phyloP scores from a whole-genome alignment of 37 sponge, comb jelly and placozoan genomes.

The Mnemiopsis leidyi region DNA sequence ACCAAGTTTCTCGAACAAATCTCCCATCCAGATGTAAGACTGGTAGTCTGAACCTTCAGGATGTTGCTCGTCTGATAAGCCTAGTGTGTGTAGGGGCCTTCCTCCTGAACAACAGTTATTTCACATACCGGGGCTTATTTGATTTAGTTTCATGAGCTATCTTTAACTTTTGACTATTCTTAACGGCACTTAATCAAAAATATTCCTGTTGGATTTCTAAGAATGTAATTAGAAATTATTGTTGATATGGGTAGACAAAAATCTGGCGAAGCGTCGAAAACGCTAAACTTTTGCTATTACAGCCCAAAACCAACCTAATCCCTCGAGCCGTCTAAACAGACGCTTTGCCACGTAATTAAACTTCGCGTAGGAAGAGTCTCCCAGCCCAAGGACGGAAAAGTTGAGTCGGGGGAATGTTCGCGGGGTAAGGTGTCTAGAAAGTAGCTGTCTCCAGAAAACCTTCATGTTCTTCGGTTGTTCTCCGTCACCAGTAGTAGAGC shows the following conservation, averaged over 20 bases:
- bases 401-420: conserved; percentile 71
- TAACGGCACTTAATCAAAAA: too few relatives aligned
- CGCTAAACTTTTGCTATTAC: too few relatives aligned
- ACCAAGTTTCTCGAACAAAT: background rate
- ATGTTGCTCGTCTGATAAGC: conserved; percentile 94
- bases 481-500: conserved; percentile 96
- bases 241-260: too few relatives aligned
- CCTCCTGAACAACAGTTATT: too few relatives aligned
- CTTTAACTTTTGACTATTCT: too few relatives aligned
- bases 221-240: too few relatives aligned
- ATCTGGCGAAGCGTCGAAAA: too few relatives aligned
- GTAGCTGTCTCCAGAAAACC: conserved; percentile 83
- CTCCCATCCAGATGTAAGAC: conserved; percentile 34
- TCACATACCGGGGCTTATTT: too few relatives aligned
- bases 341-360: conserved; percentile 96
- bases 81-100: conserved; percentile 56
- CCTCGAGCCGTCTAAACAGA: conserved; percentile 76
- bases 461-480: conserved; percentile 99
- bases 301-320: conserved; percentile 68
- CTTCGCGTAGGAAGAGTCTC: conserved; percentile 96
- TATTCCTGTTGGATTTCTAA: too few relatives aligned
- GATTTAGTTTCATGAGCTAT: too few relatives aligned
- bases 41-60: conserved; percentile 79
- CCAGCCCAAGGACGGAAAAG: conserved; percentile 85
- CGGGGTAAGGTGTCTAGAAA: conserved; percentile 77